phyloP scores from a whole-genome alignment of 2,797 vertebrate genomes.

The Acipenser transmontanus region DNA sequence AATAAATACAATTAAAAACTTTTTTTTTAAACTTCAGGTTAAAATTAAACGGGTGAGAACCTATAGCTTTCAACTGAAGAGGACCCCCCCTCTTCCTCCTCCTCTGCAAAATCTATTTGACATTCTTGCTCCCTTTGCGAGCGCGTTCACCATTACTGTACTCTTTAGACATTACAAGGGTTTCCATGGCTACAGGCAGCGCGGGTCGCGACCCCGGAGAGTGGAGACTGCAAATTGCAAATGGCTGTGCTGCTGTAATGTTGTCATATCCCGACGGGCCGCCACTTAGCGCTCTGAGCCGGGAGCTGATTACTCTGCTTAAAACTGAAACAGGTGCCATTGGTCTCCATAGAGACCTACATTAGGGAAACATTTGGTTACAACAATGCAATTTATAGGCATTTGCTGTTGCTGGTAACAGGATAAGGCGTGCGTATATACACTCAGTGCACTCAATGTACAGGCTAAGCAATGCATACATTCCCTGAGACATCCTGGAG shows the following conservation, averaged over 20 bases:
- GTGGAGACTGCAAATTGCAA: constrained; percentile 59
- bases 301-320: constrained; percentile 3
- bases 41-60: too few species aligned
- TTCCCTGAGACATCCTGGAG: too few species aligned
- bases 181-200: constrained; percentile 67
- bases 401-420: background rate
- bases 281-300: background rate
- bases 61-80: too few species aligned
- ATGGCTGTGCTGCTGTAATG: constrained; percentile 17
- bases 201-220: constrained; percentile 65
- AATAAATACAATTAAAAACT: too few species aligned
- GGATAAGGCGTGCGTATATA: too few species aligned
- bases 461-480: too few species aligned
- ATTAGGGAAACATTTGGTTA: background rate
- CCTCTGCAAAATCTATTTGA: too few species aligned
- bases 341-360: constrained; percentile 1
- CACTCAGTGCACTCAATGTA: too few species aligned
- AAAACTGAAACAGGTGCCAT: constrained; percentile 10
- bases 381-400: background rate
- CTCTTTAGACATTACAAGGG: constrained; percentile 63
- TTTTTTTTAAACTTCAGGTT: too few species aligned
- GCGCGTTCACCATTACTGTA: constrained; percentile 14
- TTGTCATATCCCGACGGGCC: constrained; percentile 17
- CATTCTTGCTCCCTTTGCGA: too few species aligned
- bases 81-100: too few species aligned